Conservation (phyloP, 2,113 vertebrate genomes). For the Gymnogyps californianus region DNA sequence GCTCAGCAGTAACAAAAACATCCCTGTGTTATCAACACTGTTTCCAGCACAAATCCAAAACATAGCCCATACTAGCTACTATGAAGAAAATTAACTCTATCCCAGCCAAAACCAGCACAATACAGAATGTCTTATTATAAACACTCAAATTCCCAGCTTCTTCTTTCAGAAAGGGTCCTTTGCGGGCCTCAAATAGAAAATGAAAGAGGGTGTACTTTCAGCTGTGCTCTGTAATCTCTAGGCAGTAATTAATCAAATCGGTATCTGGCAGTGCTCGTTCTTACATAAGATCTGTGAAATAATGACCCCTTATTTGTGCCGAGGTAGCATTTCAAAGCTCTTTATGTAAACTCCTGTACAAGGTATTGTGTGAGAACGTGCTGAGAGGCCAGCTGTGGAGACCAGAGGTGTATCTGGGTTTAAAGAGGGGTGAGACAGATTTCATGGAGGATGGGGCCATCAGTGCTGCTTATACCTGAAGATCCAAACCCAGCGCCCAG, state of each 20-base stretch:
- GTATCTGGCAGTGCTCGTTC: not conserved
- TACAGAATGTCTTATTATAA: not conserved
- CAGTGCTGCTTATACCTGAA: not conserved
- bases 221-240: not conserved
- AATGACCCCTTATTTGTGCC: not conserved
- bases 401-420: not conserved
- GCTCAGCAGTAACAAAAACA: not conserved
- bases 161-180: not conserved
- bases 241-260: not conserved
- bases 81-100: not conserved
- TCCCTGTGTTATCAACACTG: not conserved
- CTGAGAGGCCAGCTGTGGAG: not conserved
- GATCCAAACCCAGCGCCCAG: not conserved
- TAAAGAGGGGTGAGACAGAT: not conserved
- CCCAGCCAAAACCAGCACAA: not conserved
- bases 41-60: not conserved
- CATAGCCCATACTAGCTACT: not conserved
- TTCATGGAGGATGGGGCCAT: not conserved
- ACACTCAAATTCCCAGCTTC: not conserved
- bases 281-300: slow-evolving; percentile 13
- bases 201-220: not conserved
- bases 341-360: not conserved
- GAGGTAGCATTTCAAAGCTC: not conserved
- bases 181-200: not conserved
- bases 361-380: not conserved